These are phyloP conservation scores for Punctoribates punctum DNA, from an alignment of 2,888 invertebrate genomes.

Conservation along the genomic window DNA sequence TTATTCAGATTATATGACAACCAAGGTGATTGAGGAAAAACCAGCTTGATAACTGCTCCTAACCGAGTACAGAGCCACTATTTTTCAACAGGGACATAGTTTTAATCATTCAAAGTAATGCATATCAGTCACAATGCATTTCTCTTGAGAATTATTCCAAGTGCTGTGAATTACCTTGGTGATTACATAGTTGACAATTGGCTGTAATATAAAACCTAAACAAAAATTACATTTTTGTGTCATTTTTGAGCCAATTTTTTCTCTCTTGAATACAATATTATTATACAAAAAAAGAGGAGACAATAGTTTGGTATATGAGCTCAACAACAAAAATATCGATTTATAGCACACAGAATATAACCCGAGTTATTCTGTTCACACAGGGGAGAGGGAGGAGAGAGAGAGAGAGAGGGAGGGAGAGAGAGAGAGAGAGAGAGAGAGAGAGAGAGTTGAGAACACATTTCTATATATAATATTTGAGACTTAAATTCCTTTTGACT, in stretches of 20 bases:
- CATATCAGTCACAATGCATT: too few relatives aligned
- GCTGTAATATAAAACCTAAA: constrained; percentile 5
- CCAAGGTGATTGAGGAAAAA: too few relatives aligned
- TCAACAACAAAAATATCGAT: constrained; percentile 20
- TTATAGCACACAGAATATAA: neutral
- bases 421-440: neutral
- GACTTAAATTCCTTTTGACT: too few relatives aligned
- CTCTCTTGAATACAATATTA: neutral
- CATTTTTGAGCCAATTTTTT: constrained; percentile 9
- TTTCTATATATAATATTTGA: too few relatives aligned
- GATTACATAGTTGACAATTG: neutral
- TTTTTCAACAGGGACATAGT: too few relatives aligned
- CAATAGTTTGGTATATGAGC: neutral
- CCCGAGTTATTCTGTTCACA: neutral
- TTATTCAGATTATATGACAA: too few relatives aligned
- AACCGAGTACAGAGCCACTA: too few relatives aligned
- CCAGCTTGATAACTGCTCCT: too few relatives aligned
- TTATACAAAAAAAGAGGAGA: neutral
- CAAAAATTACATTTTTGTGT: constrained; percentile 11
- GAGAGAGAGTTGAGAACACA: too few relatives aligned
- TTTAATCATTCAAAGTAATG: too few relatives aligned
- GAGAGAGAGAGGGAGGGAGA: neutral
- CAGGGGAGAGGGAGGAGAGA: neutral
- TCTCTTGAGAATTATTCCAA: too few relatives aligned
- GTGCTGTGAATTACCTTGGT: too few relatives aligned